These are phyloP conservation scores for Drepana falcataria DNA, from an alignment of 2,888 invertebrate genomes.

Conservation along the genomic window DNA sequence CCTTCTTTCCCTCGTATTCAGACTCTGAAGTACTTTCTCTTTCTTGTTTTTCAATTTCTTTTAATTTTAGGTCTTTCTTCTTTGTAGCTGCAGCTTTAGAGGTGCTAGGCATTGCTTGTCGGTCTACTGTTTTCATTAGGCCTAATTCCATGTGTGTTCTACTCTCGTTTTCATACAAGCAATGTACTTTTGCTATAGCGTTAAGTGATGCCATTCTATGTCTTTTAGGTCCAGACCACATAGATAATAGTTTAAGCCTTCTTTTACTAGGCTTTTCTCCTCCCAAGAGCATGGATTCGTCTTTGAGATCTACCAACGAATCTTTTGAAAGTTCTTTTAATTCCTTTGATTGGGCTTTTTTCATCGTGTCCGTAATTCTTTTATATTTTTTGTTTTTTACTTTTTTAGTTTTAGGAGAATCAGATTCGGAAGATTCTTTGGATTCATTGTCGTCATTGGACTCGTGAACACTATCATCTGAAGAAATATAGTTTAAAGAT, in stretches of 20 bases:
- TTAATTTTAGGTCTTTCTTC: slow-evolving; percentile 64
- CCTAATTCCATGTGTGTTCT: slow-evolving; percentile 83
- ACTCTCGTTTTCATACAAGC: slow-evolving; percentile 93
- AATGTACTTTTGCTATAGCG: slow-evolving; percentile 93
- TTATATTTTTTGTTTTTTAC: slow-evolving; percentile 64
- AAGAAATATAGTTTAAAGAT: slow-evolving; percentile 55
- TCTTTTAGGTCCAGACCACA: slow-evolving; percentile 88
- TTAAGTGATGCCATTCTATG: slow-evolving; percentile 93
- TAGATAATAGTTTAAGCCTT: slow-evolving; percentile 81
- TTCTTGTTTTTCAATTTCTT: slow-evolving; percentile 63
- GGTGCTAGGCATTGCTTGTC: slow-evolving; percentile 70
- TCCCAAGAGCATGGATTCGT: slow-evolving; percentile 49
- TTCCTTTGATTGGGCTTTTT: slow-evolving; percentile 62
- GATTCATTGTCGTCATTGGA: slow-evolving; percentile 68
- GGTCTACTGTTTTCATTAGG: slow-evolving; percentile 67
- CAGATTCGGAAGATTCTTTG: slow-evolving; percentile 66
- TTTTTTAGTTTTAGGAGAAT: slow-evolving; percentile 54
- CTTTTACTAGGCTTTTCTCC: slow-evolving; percentile 67
- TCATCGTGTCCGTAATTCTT: slow-evolving; percentile 55
- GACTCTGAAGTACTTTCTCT: slow-evolving; percentile 70
- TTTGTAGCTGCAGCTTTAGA: slow-evolving; percentile 65
- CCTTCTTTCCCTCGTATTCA: slow-evolving; percentile 64
- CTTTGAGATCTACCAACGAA: slow-evolving; percentile 64
- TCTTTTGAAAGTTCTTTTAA: slow-evolving; percentile 69
- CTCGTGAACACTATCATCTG: slow-evolving; percentile 66